Evolutionary conservation across 53 echinoderm and acorn worm genomes (phyloP).

Genomic region (Astropecten irregularis): DNA sequence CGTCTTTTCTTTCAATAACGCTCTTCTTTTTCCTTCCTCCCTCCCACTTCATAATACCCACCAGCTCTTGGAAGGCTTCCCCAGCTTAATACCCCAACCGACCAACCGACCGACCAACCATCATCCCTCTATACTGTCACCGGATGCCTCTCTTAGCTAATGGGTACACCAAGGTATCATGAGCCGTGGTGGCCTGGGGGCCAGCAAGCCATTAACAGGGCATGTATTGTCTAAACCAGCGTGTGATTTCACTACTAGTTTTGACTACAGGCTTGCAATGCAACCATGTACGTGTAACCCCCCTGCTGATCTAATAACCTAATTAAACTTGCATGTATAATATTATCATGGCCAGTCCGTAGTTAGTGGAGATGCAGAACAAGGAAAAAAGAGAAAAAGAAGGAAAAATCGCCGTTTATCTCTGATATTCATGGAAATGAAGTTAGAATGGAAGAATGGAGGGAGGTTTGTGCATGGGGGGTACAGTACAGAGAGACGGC

Average conservation of each 20-base stretch:
- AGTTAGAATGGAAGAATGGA: neutral
- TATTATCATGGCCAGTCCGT: no score
- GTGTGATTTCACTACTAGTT: conserved; percentile 42
- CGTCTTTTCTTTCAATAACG: no score
- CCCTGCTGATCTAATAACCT: conserved; percentile 35
- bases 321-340: conserved; percentile 43
- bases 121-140: neutral
- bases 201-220: conserved; percentile 43
- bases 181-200: conserved; percentile 3
- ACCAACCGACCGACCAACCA: neutral
- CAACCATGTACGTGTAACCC: no score
- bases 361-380: no score
- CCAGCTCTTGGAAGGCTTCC: no score
- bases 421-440: neutral
- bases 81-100: no score
- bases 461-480: no score
- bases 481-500: neutral
- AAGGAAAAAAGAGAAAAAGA: no score
- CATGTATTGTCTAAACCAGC: conserved; percentile 26
- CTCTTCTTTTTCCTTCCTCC: no score
- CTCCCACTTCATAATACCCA: no score
- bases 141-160: conserved; percentile 31
- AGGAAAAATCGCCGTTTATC: no score
- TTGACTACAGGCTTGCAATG: no score
- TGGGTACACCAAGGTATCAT: conserved; percentile 29